Base-by-base conservation (phyloP, 2,113 vertebrate species). In the Heteronetta atricapilla region DNA sequence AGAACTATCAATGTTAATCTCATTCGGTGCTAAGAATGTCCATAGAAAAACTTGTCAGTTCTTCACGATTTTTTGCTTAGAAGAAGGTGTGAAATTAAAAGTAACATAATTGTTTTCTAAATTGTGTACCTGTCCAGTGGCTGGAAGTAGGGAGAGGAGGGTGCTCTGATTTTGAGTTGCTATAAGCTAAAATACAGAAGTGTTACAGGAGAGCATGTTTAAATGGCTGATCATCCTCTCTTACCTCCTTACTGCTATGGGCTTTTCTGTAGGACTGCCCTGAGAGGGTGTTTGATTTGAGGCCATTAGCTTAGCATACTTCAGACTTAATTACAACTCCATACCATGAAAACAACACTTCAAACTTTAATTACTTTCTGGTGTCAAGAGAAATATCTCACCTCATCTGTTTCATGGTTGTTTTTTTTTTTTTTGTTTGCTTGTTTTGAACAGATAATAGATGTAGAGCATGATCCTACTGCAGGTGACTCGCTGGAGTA, bases 401-500 rank as follows among this genome's bases (percentile, higher is more conserved):
- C 6, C 17, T 72, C 2, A 60, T 55, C 60, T 93, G 42, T 73
- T 25, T 25, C 25, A 50, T 23, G 48, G 10, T 48, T 48, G 10
- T 48, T 21, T 88, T 73, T 74, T 74, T 85, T 26, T 85, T 55
- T 15, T 56, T 15, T 2, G 21, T 66, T 79, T 83, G 17, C 34
- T 34, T 25, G 74, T 86, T 64, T 58, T 68, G 22, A 94, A n/a
- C 63, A 98, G 98, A 97, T 98, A 82, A 97, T 99, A 96, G 99
- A 99, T 4, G 75, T 99, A 87, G 97, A 98, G 13, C 99, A 99
- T 59, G 98, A 99, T 89, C 96, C 98, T 5, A 98, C 72, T 55
- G 99, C 98, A 38, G 97, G 99, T 6, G 98, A 98, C 44, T 90
- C 95, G 1, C 96, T 99, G 34, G 98, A 99, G 83, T 99, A 99